Evolutionary conservation across 1,140 invertebrate species (phyloP), one percentile per base, ranked within the genome.

Genomic region (Caenorhabditis tropicalis): DNA sequence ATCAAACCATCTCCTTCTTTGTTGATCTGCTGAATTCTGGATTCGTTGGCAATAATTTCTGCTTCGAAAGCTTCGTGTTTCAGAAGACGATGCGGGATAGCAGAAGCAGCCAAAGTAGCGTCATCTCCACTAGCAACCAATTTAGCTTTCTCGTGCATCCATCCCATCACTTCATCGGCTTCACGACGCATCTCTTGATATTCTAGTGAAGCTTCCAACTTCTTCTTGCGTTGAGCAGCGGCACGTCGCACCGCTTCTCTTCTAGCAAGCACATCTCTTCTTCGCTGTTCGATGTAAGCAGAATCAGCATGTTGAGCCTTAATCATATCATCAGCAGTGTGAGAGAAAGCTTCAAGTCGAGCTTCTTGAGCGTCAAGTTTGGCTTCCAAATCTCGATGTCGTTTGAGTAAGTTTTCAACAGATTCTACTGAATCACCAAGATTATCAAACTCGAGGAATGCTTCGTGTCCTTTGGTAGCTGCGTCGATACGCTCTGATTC

Each of bases 401-500:
- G 94, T 92, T 98, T 98, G 19, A 97, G 92, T 48, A 98, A 93
- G 4, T 95, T 95, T 91, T 98, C 96, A 9, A 98, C 96, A 88
- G 97, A 96, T 92, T 98, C 97, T 60, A 98, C 93, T 0, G 96
- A 96, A 87, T 95, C 94, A 48, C 96, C 96, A 51, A 96, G 93
- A 88, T 96, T 94, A 12, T 94, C 94, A 92, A 95, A 96, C 87
- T 98, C 96, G 15, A 99, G 92, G 92, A 96, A 98, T 0, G 96
- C 95, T 91, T 97, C 95, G 91, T 99, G 96, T 49, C 95, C 95
- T 79, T 95, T 95, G 48, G 95, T 97, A 5, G 95, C 95, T 0
- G 96, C 96, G 92, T 99, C 97, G 85, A 99, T 96, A 90, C 97
- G 95, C 92, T 99, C 96, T 0, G 96, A 97, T 92, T 99, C 97